Base-by-base conservation (phyloP, 2,797 vertebrate species). In the Epinephelus awoara region DNA sequence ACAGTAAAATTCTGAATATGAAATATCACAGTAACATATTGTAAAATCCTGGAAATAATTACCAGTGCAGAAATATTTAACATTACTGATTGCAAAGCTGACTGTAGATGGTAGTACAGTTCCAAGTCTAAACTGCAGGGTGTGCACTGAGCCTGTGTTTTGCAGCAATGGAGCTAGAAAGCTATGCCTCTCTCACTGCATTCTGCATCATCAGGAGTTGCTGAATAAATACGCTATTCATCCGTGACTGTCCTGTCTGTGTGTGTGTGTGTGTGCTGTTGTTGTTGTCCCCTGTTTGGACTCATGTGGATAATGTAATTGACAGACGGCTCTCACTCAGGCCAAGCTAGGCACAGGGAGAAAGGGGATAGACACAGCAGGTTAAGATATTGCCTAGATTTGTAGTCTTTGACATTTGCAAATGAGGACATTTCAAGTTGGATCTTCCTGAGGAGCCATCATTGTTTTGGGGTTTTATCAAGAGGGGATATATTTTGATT, bases 301-400 rank as follows among this genome's bases (percentile, higher is more conserved):
- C 85, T 92, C 92, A 92, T 82, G 81, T 85, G 91, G 88, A 77
- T 89, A 89, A 91, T 88, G 75, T 72, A 90, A 93, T 93, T 89
- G 85, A 88, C 80, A 44, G 44, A 66, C 21, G 46, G 77, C 56
- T 72, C 82, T 83, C 57, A 84, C 55, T 87, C 77, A 76, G 84
- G 18, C 47, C 72, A 47, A 72, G 75, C 68, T 3, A 46, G 64
- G 50, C 62, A 50, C 52, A 46, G 65, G n/a, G 68, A 57, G 13
- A 63, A 61, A 23, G 63, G 25, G 70, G 76, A 83, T 15, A 64
- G 81, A 55, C 70, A 69, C 17, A 61, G 55, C 38, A 63, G 81
- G 63, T 58, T 42, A 10, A 66, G 63, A 81, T 25, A 15, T 21
- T 15, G 55, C 46, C 14, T 29, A 65, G 34, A n/a, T 42, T 62